Evolutionary conservation across 2,888 invertebrate genomes (phyloP), one percentile per base, ranked within the genome.

Genomic region (Eupithecia abbreviata): DNA sequence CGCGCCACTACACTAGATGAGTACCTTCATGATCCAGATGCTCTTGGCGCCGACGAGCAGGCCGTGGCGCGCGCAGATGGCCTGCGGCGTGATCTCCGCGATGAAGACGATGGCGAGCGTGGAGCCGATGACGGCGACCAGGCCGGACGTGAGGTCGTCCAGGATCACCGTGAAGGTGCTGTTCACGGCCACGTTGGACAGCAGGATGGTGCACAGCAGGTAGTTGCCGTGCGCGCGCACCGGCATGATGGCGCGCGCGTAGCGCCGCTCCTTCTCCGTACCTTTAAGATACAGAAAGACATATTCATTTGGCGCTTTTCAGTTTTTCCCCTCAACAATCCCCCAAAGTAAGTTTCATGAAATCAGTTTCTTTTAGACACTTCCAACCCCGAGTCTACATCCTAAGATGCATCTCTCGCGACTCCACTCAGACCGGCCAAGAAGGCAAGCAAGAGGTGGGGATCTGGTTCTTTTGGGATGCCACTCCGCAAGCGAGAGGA

Each of bases 31-130:
- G 77, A 99, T 96, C 94, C 96, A 97, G 81, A 99, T 98, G 76
- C 99, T 99, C 91, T 97, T 97, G 1, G 99, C 99, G 42, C 99
- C 99, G 74, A 99, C 96, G 2, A 98, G 97, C 79, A 99, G 93
- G 0, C 99, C 99, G 89, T 99, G 98, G 47, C 99, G 96, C 0
- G 99, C 99, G 88, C 99, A 99, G 77, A 99, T 96, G 13, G 99
- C 99, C 90, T 98, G 98, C 0, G 99, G 99, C 65, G 99, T 97
- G 84, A 99, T 99, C 96, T 99, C 99, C 84, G 99, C 99, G 89
- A 99, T 98, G 79, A 99, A 96, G 81, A 99, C 99, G 86, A 99
- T 99, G 71, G 98, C 97, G 85, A 99, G 87, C 1, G 99, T 99
- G 2, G 99, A 98, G 65, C 97, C 97, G 77, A 99, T 96, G 51